Evolutionary conservation across 2,113 vertebrate genomes (phyloP), one percentile per base, ranked within the genome.

Genomic region (Rhinoderma darwinii): DNA sequence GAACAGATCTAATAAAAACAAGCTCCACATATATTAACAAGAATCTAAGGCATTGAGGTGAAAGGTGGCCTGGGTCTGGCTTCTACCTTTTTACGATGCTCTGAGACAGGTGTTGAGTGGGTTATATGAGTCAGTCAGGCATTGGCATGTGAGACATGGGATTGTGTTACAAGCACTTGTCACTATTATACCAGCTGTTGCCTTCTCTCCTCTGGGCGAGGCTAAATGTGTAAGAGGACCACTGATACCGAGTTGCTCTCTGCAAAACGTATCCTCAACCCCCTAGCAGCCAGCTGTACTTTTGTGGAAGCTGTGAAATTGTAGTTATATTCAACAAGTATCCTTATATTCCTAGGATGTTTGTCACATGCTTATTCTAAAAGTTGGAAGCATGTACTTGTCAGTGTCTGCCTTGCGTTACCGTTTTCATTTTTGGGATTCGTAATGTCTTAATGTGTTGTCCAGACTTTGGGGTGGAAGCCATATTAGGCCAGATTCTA

Each of bases 101-200:
- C 27, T 72, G 37, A 84, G 43, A 73, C 9, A 12, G 20, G 83
- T 75, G 35, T 59, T 79, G 70, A 75, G 30, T 76, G 72, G 25
- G 22, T 30, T 56, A 73, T 56, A 17, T 51, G 72, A 32, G 47
- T 44, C 68, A 84, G 50, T 39, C 37, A 30, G 30, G 59, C 11
- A 17, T 25, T 39, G 75, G 84, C 61, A 86, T 79, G 84, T 86
- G 30, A 44, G 30, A 50, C 41, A 86, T 51, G 75, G 41, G 32
- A 51, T 86, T 35, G 63, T 35, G 41, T 86, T 86, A 79, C 84
- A 25, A 30, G 74, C 41, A 27, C 84, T 79, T 79, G 56, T 85
- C 75, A 86, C 75, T 41, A 70, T 66, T 79, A 25, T 47, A 70
- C 74, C 84, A 86, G 75, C 84, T 86, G 84, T 41, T 80, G 54